Evolutionary conservation across 35 echinoderm and acorn worm species (phyloP).

Genomic region (Ophiothrix spiculata): DNA sequence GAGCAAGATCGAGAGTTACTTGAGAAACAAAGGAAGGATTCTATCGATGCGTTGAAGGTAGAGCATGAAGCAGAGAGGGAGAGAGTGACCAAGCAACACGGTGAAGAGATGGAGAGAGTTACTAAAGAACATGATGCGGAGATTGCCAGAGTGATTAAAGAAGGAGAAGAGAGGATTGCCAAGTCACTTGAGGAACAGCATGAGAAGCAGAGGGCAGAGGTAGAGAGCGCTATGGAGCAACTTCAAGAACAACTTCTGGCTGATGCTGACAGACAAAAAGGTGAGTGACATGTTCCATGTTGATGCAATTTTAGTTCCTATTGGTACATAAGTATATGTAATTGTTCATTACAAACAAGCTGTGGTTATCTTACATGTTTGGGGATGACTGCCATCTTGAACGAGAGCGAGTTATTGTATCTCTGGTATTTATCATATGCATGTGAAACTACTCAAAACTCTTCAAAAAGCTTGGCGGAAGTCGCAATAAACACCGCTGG

Average conservation of each 20-base stretch:
- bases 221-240: slow-evolving; percentile 42
- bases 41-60: slow-evolving; percentile 15
- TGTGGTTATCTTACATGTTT: no score
- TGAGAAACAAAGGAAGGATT: slow-evolving; percentile 23
- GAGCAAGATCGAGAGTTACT: slow-evolving; percentile 7
- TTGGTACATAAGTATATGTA: no score
- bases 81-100: slow-evolving; percentile 33
- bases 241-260: slow-evolving; percentile 58
- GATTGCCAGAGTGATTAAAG: slow-evolving; percentile 29
- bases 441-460: no score
- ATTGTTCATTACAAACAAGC: no score
- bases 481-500: no score
- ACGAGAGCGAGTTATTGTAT: no score
- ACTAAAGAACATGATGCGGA: slow-evolving; percentile 48
- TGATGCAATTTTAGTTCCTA: no score
- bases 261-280: slow-evolving; percentile 67
- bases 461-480: no score
- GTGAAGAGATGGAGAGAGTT: slow-evolving; percentile 34
- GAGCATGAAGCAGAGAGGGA: slow-evolving; percentile 41
- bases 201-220: slow-evolving; percentile 27
- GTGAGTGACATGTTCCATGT: not conserved
- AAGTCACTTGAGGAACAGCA: slow-evolving; percentile 23
- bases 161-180: slow-evolving; percentile 37
- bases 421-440: no score
- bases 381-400: no score